Percentiles rank a stretch among this genome's conserved stretches.
phyloP scores from a whole-genome alignment of 2,888 invertebrate genomes.

The Galeruca laticollis region DNA sequence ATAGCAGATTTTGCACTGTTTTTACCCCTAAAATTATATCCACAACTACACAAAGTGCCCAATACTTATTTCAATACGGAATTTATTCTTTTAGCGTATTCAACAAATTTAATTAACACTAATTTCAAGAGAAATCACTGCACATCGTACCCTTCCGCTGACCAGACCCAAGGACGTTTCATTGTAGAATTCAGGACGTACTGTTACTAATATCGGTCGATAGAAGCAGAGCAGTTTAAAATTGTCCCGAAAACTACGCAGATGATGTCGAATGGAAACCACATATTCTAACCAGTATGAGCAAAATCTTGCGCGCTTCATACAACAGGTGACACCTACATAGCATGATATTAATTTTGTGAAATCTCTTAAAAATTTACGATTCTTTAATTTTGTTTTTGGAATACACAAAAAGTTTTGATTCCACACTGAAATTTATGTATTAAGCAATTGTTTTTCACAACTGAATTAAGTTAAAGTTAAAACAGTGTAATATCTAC shows the following conservation, averaged over 20 bases:
- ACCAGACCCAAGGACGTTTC: background rate
- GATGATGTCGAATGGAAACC: background rate
- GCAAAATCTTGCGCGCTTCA: constrained; percentile 46
- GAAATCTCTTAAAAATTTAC: constrained; percentile 5
- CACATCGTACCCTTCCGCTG: background rate
- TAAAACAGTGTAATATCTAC: background rate
- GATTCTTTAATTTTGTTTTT: background rate
- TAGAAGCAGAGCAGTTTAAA: constrained; percentile 40
- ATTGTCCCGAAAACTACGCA: constrained; percentile 14
- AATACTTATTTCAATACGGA: background rate
- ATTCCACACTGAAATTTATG: background rate
- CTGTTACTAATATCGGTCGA: constrained; percentile 33
- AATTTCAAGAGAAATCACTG: constrained; percentile 28
- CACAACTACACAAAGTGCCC: background rate
- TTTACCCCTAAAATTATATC: too few relatives aligned
- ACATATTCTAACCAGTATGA: constrained; percentile 13
- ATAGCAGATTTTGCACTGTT: too few relatives aligned
- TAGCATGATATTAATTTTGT: background rate
- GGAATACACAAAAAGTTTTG: background rate
- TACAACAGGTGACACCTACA: constrained; percentile 1
- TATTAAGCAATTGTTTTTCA: background rate
- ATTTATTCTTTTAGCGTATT: background rate
- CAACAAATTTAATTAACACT: constrained; percentile 1
- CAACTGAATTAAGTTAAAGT: too few relatives aligned
- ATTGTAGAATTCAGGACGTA: constrained; percentile 26